Evolutionary conservation across 2,113 vertebrate species (phyloP), one percentile per base, ranked within the genome.

Genomic region (Isurus oxyrinchus): DNA sequence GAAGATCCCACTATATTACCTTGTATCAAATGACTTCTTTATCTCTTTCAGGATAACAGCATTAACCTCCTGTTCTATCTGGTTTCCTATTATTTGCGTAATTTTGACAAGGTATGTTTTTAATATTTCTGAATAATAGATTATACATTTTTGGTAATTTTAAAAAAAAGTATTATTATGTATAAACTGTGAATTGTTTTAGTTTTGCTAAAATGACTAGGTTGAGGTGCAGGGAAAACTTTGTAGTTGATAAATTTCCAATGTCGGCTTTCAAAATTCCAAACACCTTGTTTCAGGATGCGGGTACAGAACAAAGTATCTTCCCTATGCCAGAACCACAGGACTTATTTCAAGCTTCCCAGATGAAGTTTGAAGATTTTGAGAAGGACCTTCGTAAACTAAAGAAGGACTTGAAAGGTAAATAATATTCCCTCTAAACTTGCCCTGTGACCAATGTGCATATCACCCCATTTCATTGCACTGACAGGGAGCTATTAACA

Each of bases 301-400:
- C 99, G 63, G 99, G 99, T 79, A 98, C 98, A 96, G 99, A 99
- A 93, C 98, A 99, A 0, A 99, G 98, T 96, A 97, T 98, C 88
- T 99, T 98, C 97, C 99, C 99, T 59, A 98, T 99, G 87, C 99
- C 99, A 0, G 99, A 99, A 96, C 99, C 99, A 0, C 99, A 99
- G n/a, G 99, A 99, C 97, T 98, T 99, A 66, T 99, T 99, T 97
- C 99, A 99, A 97, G 98, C 98, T 19, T 99, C 99, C 0, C 99
- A 99, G 96, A 98, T 99, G 98, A 99, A 99, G 97, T 99, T 99
- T 98, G 99, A 99, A 96, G 99, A 99, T 96, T 99, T 99, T 97
- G 98, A 98, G 63, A 99, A 99, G 97, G 99, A 99, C 96, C 98
- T 99, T 25, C 97, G 98, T 53, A 98, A 99, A 97, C 98, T 99